A percentile compares a stretch with the other conserved stretches of the same genome.
phyloP scores from a whole-genome alignment of 1,140 invertebrate genomes.

The Meteorus sp. region DNA sequence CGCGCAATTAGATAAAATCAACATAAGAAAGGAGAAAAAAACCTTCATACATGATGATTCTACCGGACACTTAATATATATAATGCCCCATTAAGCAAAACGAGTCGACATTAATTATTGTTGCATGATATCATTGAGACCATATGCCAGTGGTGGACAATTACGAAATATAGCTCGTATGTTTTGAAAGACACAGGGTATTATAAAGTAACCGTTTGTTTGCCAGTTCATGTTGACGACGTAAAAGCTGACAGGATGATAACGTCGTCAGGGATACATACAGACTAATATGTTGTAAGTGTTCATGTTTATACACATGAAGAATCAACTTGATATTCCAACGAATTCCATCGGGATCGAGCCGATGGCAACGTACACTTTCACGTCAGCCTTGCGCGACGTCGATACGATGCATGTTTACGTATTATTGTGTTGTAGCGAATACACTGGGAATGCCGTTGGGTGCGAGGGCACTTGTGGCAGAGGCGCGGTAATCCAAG shows the following conservation, averaged over 20 bases:
- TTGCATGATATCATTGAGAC: slow-evolving; percentile 16
- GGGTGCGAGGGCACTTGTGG: slow-evolving; percentile 5
- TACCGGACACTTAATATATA: neutral
- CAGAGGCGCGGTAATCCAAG: slow-evolving; percentile 1
- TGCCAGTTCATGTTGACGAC: too few species aligned
- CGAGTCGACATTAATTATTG: slow-evolving; percentile 17
- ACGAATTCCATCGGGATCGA: slow-evolving; percentile 9
- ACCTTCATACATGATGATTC: neutral
- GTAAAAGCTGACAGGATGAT: too few species aligned
- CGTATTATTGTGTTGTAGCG: slow-evolving; percentile 5
- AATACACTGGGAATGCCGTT: slow-evolving; percentile 5
- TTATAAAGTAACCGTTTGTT: too few species aligned
- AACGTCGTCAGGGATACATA: too few species aligned
- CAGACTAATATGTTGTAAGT: too few species aligned
- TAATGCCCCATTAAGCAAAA: slow-evolving; percentile 13
- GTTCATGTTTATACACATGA: neutral
- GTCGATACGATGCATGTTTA: too few species aligned
- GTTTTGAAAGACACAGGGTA: slow-evolving; percentile 9
- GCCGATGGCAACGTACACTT: neutral
- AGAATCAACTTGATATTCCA: slow-evolving; percentile 10
- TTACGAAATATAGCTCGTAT: slow-evolving; percentile 9
- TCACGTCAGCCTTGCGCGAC: slow-evolving; percentile 4
- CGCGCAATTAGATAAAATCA: slow-evolving; percentile 1
- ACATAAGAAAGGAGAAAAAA: neutral
- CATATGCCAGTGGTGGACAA: neutral